These are phyloP conservation scores for Brachionichthys hirsutus DNA, from an alignment of 2,113 vertebrate species.

Conservation along the genomic window DNA sequence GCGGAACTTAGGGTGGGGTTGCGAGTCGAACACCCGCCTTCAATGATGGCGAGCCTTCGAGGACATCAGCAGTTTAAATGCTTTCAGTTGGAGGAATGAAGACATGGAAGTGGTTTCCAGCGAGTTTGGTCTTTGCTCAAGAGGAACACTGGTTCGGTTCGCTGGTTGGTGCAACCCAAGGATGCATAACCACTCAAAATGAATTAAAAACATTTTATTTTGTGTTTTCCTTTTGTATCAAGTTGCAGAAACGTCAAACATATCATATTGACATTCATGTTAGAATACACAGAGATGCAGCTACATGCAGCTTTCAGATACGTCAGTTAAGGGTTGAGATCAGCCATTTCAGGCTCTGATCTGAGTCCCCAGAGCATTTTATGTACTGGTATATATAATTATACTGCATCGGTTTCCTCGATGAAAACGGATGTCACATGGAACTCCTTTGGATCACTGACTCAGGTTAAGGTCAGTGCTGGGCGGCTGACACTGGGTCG, in stretches of 20 bases:
- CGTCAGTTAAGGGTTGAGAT: no score
- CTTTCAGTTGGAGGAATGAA: background rate
- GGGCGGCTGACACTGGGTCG: conserved; percentile 50
- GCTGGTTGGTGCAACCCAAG: no score
- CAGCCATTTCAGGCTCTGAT: background rate
- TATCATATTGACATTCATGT: no score
- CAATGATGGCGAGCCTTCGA: background rate
- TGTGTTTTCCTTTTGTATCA: no score
- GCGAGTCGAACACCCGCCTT: conserved; percentile 1
- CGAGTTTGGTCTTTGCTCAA: no score
- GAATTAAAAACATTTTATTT: no score
- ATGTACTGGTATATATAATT: conserved; percentile 20
- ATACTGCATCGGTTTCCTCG: conserved; percentile 1
- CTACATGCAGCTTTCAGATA: no score
- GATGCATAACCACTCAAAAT: no score
- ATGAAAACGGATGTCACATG: conserved; percentile 39
- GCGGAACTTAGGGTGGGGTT: conserved; percentile 18
- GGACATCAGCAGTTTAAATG: background rate
- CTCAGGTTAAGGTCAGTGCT: conserved; percentile 34
- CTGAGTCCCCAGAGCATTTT: background rate
- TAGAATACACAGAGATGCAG: no score
- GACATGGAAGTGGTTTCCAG: background rate
- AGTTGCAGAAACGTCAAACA: no score
- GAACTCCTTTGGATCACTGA: conserved; percentile 10
- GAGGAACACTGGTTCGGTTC: no score